These are phyloP conservation scores for Laticauda laticaudata DNA, from an alignment of 2,113 vertebrate species.

Conservation along the genomic window DNA sequence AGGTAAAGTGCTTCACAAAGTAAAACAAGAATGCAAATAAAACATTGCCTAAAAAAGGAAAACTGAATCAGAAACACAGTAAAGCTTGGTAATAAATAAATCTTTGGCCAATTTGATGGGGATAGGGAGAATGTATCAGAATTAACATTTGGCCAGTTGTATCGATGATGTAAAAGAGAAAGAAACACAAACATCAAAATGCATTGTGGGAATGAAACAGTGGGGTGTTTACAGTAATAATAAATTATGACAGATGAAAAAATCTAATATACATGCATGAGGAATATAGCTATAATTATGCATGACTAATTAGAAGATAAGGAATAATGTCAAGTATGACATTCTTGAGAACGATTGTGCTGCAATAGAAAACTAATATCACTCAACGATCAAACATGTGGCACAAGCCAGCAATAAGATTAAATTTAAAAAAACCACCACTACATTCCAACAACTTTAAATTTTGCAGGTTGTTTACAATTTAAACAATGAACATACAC, in stretches of 20 bases:
- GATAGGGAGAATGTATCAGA: no score
- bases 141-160: background rate
- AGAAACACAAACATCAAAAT: background rate
- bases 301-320: background rate
- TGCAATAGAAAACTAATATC: background rate
- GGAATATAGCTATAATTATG: background rate
- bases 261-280: background rate
- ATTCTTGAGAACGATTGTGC: background rate
- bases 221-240: background rate
- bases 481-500: background rate
- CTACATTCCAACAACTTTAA: background rate
- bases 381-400: background rate
- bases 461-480: background rate
- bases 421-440: background rate
- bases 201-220: background rate
- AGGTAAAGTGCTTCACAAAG: background rate
- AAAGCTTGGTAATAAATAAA: background rate
- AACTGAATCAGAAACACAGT: background rate
- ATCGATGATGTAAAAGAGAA: background rate
- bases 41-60: background rate
- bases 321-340: background rate
- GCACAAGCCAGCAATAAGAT: background rate
- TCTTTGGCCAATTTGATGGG: background rate
- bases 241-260: background rate
- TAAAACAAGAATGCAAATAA: background rate